phyloP scores from a whole-genome alignment of 2,888 invertebrate species.

The Monochamus alternatus region DNA sequence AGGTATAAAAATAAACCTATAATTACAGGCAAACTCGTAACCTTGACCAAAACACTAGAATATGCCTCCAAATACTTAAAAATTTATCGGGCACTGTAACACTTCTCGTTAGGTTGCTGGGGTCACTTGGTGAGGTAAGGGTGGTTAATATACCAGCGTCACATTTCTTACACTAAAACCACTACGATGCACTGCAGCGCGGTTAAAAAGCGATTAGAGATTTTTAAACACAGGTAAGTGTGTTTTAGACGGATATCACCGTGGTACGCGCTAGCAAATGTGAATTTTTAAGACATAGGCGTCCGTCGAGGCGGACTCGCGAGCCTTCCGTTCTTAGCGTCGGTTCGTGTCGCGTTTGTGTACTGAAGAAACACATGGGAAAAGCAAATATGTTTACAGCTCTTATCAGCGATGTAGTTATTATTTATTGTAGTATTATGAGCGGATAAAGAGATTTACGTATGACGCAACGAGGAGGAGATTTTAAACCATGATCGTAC shows the following conservation, averaged over 20 bases:
- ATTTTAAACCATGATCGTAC: not conserved
- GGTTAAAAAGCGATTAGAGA: constrained; percentile 20
- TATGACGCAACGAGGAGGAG: constrained; percentile 11
- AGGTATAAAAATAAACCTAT: constrained; percentile 22
- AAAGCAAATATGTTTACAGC: constrained; percentile 18
- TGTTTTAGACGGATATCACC: constrained; percentile 43
- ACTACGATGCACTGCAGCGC: constrained; percentile 17
- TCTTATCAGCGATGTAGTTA: constrained; percentile 21
- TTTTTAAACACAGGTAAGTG: constrained; percentile 38
- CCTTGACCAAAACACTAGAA: constrained; percentile 18
- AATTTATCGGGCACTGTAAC: constrained; percentile 23
- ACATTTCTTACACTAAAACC: constrained; percentile 25
- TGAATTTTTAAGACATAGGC: constrained; percentile 48
- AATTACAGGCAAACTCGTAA: not conserved
- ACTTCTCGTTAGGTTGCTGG: not conserved
- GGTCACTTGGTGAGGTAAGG: constrained; percentile 9
- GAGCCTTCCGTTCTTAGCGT: not conserved
- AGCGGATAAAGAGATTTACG: constrained; percentile 4
- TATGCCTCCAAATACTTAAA: constrained; percentile 3
- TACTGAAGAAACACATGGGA: constrained; percentile 16
- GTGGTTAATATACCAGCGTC: not conserved
- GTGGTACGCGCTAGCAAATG: constrained; percentile 43
- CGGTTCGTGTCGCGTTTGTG: not conserved
- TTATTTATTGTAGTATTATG: constrained; percentile 11
- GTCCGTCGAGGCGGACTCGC: constrained; percentile 20